Conservation (phyloP, 1,140 invertebrate species). For the Lethrus apterus region DNA sequence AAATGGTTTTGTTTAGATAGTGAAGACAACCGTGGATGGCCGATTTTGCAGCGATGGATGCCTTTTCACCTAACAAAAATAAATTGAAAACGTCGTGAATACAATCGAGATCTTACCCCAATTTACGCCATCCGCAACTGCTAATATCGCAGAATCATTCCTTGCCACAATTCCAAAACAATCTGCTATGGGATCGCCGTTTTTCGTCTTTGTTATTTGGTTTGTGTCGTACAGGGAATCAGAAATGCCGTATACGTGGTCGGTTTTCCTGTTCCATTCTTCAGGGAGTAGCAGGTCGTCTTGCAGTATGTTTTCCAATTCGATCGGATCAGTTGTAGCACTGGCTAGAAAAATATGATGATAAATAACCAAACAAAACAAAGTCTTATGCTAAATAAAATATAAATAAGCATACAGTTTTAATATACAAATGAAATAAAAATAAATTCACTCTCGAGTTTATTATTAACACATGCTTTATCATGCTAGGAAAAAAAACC, state of each 20-base stretch:
- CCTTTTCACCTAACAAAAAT: slow-evolving; percentile 58
- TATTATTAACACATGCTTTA: too few species aligned
- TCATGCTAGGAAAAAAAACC: too few species aligned
- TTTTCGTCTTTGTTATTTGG: slow-evolving; percentile 63
- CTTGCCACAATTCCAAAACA: slow-evolving; percentile 78
- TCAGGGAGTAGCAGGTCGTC: slow-evolving; percentile 31
- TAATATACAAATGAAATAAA: too few species aligned
- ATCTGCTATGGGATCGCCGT: slow-evolving; percentile 86
- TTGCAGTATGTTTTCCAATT: neutral
- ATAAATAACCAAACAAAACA: neutral
- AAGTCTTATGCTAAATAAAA: neutral
- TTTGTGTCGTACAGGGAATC: slow-evolving; percentile 74
- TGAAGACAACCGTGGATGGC: slow-evolving; percentile 83
- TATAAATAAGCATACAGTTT: neutral
- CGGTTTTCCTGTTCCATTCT: slow-evolving; percentile 60
- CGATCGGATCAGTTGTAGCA: neutral
- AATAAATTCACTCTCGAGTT: too few species aligned
- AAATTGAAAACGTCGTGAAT: neutral
- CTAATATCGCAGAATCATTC: slow-evolving; percentile 71
- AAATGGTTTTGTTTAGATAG: slow-evolving; percentile 73
- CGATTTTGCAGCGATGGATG: slow-evolving; percentile 78
- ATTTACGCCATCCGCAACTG: slow-evolving; percentile 88
- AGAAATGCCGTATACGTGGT: slow-evolving; percentile 60
- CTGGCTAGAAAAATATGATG: neutral
- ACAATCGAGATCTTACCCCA: slow-evolving; percentile 60